Percentiles rank a stretch among this genome's conserved stretches.
Conservation (phyloP, 2,113 vertebrate species). For the Anguilla rostrata region DNA sequence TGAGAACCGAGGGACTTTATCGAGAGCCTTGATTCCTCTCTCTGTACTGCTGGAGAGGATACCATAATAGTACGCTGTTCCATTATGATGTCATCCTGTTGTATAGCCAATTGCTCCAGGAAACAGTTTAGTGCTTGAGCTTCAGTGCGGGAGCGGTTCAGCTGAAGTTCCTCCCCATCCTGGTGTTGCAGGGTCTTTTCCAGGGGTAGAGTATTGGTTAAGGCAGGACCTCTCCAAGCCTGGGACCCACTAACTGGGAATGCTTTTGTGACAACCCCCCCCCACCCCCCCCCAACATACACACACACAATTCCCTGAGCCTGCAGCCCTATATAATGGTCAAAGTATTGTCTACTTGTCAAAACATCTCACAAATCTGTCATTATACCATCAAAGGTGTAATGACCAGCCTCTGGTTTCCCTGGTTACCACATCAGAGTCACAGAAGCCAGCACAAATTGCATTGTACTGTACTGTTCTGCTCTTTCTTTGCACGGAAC, state of each 20-base stretch:
- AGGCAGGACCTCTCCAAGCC: too few relatives aligned
- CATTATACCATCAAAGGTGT: too few relatives aligned
- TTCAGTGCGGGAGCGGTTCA: background rate
- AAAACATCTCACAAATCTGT: too few relatives aligned
- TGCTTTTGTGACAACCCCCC: too few relatives aligned
- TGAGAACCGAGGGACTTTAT: background rate
- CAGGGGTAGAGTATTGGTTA: background rate
- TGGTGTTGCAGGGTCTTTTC: background rate
- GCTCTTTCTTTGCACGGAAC: background rate
- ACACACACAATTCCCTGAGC: too few relatives aligned
- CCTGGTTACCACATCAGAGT: background rate
- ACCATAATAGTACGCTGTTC: too few relatives aligned
- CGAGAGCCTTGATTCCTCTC: background rate
- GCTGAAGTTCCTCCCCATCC: background rate
- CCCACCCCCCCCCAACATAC: too few relatives aligned
- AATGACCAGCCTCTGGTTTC: background rate
- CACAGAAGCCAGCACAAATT: background rate
- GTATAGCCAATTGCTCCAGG: background rate
- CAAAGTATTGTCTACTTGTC: too few relatives aligned
- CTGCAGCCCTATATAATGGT: too few relatives aligned
- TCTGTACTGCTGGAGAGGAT: background rate
- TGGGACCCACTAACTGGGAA: too few relatives aligned
- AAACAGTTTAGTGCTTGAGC: background rate
- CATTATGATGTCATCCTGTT: background rate
- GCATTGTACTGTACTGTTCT: background rate